Conservation (phyloP, 2,113 vertebrate genomes). For the Cygnus buccinator region DNA sequence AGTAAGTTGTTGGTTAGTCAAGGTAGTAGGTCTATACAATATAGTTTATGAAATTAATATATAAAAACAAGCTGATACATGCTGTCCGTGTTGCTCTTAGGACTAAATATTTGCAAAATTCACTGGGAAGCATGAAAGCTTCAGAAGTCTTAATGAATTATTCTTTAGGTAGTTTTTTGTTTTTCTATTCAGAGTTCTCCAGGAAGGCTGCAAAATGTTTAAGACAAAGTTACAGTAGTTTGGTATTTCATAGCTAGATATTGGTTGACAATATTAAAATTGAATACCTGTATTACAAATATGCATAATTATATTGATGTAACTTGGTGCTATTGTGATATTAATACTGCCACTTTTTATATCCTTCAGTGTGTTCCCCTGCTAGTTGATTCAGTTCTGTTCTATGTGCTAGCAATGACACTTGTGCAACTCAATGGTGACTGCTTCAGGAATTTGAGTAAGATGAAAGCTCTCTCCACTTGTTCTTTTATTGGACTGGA, state of each 20-base stretch:
- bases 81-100: neutral
- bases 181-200: neutral
- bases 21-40: neutral
- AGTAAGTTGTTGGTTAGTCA: conserved; percentile 81
- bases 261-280: neutral
- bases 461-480: neutral
- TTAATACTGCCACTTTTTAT: neutral
- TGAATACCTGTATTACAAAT: neutral
- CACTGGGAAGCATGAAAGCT: neutral
- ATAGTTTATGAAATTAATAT: neutral
- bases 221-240: neutral
- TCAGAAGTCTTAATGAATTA: neutral
- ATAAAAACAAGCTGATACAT: neutral
- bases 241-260: neutral
- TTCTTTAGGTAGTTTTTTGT: neutral
- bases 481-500: neutral
- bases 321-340: neutral
- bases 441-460: neutral
- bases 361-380: neutral
- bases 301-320: neutral
- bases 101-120: neutral
- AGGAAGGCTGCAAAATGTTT: neutral
- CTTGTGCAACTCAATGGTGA: neutral
- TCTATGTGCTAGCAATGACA: neutral
- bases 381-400: neutral